Conservation (phyloP, 2,113 vertebrate species). For the Seriola dumerili region DNA sequence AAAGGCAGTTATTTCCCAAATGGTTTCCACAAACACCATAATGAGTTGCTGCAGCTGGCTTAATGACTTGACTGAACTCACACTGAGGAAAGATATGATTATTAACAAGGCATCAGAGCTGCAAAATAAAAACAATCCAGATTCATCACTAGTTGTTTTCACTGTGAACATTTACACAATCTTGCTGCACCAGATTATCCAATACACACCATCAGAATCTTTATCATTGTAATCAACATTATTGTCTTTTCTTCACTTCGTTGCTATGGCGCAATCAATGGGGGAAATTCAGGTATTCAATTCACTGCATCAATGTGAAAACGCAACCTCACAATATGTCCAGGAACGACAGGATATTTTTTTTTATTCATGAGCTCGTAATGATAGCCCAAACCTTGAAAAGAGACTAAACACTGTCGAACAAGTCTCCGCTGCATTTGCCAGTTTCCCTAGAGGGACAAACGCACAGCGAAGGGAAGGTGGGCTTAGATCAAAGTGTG, state of each 20-base stretch:
- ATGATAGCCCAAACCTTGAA: conserved; percentile 58
- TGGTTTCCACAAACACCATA: conserved; percentile 24
- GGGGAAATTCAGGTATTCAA: conserved; percentile 1
- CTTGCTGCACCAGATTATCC: not conserved
- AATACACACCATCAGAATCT: not conserved
- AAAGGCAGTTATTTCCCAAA: conserved; percentile 33
- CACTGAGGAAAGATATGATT: conserved; percentile 5
- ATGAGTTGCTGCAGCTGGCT: conserved; percentile 29
- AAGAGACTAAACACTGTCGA: conserved; percentile 54
- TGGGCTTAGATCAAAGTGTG: conserved; percentile 66
- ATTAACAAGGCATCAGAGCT: conserved; percentile 27
- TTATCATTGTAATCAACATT: conserved; percentile 17
- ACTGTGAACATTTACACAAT: conserved; percentile 8
- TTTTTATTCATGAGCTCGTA: conserved; percentile 63
- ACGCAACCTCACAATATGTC: conserved; percentile 10
- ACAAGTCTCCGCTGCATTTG: conserved; percentile 49
- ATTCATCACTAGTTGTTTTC: not conserved
- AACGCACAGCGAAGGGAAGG: conserved; percentile 28
- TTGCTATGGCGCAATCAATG: conserved; percentile 7
- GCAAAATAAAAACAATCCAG: conserved; percentile 13
- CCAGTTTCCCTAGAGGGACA: conserved; percentile 16
- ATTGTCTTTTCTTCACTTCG: not conserved
- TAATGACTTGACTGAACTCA: conserved; percentile 39
- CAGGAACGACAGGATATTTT: conserved; percentile 18
- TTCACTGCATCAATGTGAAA: conserved; percentile 18